Base-by-base conservation (phyloP, 2,797 vertebrate genomes). In the Harpagifer antarcticus region DNA sequence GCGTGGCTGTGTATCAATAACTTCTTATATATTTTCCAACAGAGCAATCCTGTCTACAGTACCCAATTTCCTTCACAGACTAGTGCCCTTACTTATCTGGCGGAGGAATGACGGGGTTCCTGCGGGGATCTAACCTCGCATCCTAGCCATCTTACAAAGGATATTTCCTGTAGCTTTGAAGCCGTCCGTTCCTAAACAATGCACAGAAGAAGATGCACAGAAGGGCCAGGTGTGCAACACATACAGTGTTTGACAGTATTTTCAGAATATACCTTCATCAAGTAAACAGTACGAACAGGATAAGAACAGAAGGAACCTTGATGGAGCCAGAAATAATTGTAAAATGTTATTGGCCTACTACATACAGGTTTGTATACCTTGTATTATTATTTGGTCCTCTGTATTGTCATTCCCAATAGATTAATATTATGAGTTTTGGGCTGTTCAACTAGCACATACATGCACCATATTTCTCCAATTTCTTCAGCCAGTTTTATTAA, bases 131-230 rank as follows among this genome's bases (percentile, higher is more conserved):
- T 80, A 76, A 89, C 90, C 86, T 88, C 79, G 77, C 91, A 91
- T 91, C 82, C 90, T 16, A 67, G 76, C 61, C 70, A 74, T 86
- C 78, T 88, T 88, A 89, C 79, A 82, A 85, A 33, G 62, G 84
- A 90, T 88, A 92, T 89, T 91, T 92, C 90, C 89, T 93, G 88
- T 78, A 87, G 67, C 73, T 86, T 86, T 82, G 76, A 79, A 82
- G 67, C 62, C 68, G 74, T 85, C 67, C 79, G 83, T 85, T 87
- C 84, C 74, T 85, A 61, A 90, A 84, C 70, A 78, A 70, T 84
- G 86, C 77, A 86, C 59, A 76, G 44, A 80, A 58, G 75, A 82
- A 55, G 68, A 82, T 62, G 48, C 69, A 56, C n/a, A 43, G 13
- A 77, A 84, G 59, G 59, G 63, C 50, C 69, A 84, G 68, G 72